These are phyloP conservation scores for Oncorhynchus gorbuscha DNA, from an alignment of 2,113 vertebrate genomes.

Conservation along the genomic window DNA sequence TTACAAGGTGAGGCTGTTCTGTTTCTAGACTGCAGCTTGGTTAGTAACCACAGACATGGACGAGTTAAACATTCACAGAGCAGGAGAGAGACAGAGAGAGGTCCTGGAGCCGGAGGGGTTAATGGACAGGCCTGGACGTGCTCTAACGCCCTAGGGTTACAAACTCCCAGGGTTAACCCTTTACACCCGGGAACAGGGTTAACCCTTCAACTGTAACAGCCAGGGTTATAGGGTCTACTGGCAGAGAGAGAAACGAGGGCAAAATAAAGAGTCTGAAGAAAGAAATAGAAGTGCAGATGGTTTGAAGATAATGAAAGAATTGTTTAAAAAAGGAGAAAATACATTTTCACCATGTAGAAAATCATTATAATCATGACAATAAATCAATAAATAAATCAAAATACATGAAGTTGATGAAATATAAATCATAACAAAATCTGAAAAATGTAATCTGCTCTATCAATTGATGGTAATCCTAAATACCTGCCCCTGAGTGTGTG, in stretches of 20 bases:
- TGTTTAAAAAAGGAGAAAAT: conserved; percentile 23
- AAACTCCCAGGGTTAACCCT: conserved; percentile 65
- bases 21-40: conserved; percentile 60
- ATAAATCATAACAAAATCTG: conserved; percentile 63
- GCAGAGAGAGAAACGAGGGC: conserved; percentile 54
- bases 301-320: conserved; percentile 31
- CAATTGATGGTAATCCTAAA: conserved; percentile 80
- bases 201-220: conserved; percentile 1
- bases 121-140: conserved; percentile 70
- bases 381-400: conserved; percentile 50
- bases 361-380: conserved; percentile 1
- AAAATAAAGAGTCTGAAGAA: conserved; percentile 41
- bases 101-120: conserved; percentile 25
- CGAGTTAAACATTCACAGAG: conserved; percentile 68
- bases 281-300: conserved; percentile 20
- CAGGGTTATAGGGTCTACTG: conserved; percentile 73
- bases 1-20: conserved; percentile 18
- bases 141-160: conserved; percentile 54
- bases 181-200: no score
- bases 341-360: conserved; percentile 6
- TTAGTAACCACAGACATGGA: conserved; percentile 90
- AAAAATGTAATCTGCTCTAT: conserved; percentile 61
- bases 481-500: conserved; percentile 39
- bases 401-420: conserved; percentile 27
- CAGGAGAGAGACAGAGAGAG: conserved; percentile 25